phyloP scores from a whole-genome alignment of 2,797 vertebrate species.

The Lemur catta region DNA sequence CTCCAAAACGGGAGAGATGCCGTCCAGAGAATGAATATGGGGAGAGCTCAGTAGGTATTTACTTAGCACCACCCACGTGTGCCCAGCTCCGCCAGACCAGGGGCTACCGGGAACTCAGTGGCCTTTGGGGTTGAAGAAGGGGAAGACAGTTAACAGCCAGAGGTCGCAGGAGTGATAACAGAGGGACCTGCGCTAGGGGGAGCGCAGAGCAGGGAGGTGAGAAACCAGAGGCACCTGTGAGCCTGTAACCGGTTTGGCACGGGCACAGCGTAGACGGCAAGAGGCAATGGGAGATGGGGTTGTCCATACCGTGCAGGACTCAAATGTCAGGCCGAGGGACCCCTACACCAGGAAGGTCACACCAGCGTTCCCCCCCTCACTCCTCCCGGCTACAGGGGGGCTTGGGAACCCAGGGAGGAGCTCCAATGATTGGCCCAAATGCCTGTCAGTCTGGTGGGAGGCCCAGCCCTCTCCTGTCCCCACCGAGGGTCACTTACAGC shows the following conservation, averaged over 20 bases:
- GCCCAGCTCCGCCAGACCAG: neutral
- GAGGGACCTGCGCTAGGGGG: neutral
- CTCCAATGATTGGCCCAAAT: slow-evolving; percentile 30
- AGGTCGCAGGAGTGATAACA: too few species aligned
- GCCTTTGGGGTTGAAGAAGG: neutral
- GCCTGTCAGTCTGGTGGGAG: neutral
- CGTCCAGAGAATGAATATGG: neutral
- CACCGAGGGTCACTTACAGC: slow-evolving; percentile 84
- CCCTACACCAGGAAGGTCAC: neutral
- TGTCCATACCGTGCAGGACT: neutral
- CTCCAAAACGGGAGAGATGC: neutral
- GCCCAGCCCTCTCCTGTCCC: neutral
- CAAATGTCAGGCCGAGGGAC: neutral
- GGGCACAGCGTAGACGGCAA: neutral
- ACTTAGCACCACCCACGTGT: fast-evolving
- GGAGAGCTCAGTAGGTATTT: neutral
- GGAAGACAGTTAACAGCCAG: neutral
- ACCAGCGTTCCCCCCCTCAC: neutral
- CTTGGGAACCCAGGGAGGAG: neutral
- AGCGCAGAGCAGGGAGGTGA: neutral
- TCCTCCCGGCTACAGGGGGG: neutral
- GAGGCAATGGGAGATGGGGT: neutral
- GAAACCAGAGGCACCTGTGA: too few species aligned
- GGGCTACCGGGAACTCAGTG: neutral
- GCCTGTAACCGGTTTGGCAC: neutral